Percentiles rank a stretch among this genome's conserved stretches.
Conservation (phyloP, 2,113 vertebrate species). For the Monopterus albus region DNA sequence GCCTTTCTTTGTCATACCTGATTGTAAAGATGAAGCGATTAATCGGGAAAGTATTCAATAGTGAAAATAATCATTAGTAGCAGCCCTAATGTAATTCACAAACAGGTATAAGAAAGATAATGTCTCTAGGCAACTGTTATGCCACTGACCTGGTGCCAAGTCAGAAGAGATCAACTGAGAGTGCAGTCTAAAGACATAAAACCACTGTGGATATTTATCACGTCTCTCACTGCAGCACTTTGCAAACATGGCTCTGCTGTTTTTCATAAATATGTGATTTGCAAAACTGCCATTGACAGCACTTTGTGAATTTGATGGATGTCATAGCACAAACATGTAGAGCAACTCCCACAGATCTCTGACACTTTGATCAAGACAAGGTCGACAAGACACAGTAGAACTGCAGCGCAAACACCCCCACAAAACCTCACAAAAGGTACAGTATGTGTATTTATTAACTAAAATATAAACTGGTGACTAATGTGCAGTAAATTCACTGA, state of each 20-base stretch:
- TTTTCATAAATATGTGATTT: conserved; percentile 42
- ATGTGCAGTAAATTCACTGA: not conserved
- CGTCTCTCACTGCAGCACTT: not conserved
- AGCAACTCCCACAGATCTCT: not conserved
- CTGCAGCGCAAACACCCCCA: not conserved
- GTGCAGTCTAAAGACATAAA: too few species aligned
- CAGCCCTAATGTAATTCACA: too few species aligned
- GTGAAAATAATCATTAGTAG: too few species aligned
- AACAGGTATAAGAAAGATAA: too few species aligned
- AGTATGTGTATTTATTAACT: not conserved
- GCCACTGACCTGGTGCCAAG: too few species aligned
- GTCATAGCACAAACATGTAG: not conserved
- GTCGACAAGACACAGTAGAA: not conserved
- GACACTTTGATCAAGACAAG: not conserved
- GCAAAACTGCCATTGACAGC: conserved; percentile 25
- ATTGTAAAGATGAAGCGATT: too few species aligned
- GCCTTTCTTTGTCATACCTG: too few species aligned
- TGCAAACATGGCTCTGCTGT: not conserved
- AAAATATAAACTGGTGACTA: not conserved
- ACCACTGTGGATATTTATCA: not conserved
- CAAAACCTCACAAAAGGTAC: conserved; percentile 12
- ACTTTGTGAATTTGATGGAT: not conserved
- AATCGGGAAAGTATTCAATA: too few species aligned
- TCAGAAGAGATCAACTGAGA: too few species aligned
- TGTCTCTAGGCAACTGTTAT: too few species aligned